A percentile compares a stretch with the other conserved stretches of the same genome.
phyloP scores from a whole-genome alignment of 2,888 invertebrate species.

The Bibio marci region DNA sequence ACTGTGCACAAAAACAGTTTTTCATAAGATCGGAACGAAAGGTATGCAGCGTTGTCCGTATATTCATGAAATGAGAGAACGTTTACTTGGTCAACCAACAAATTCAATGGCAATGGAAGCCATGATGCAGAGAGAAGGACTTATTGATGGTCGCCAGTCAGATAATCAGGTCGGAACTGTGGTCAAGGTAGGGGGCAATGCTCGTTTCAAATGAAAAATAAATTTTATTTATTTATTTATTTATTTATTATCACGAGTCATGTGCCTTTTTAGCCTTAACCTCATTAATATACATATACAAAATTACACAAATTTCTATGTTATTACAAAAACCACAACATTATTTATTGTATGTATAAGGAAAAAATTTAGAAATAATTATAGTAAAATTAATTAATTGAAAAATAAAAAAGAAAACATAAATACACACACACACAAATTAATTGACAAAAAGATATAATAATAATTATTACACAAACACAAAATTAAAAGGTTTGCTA shows the following conservation, averaged over 20 bases:
- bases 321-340: too few relatives aligned
- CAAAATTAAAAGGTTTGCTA: too few relatives aligned
- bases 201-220: constrained; percentile 16
- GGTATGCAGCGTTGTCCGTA: constrained; percentile 58
- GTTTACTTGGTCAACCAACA: constrained; percentile 55
- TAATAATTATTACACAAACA: too few relatives aligned
- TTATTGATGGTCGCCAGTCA: constrained; percentile 31
- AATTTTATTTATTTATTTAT: too few relatives aligned
- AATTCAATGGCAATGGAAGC: constrained; percentile 34
- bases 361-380: not conserved
- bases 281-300: not conserved
- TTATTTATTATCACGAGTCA: constrained; percentile 3
- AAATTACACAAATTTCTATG: constrained; percentile 1
- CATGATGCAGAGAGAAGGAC: constrained; percentile 35
- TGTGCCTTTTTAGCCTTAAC: constrained; percentile 1
- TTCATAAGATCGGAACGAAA: constrained; percentile 9
- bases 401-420: too few relatives aligned
- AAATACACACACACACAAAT: too few relatives aligned
- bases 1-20: too few relatives aligned
- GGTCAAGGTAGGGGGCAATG: constrained; percentile 56
- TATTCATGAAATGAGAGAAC: constrained; percentile 88
- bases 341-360: too few relatives aligned
- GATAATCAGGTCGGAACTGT: constrained; percentile 70
- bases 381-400: not conserved
- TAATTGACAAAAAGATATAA: too few relatives aligned